phyloP scores from a whole-genome alignment of 2,113 vertebrate genomes.

The Channa argus region DNA sequence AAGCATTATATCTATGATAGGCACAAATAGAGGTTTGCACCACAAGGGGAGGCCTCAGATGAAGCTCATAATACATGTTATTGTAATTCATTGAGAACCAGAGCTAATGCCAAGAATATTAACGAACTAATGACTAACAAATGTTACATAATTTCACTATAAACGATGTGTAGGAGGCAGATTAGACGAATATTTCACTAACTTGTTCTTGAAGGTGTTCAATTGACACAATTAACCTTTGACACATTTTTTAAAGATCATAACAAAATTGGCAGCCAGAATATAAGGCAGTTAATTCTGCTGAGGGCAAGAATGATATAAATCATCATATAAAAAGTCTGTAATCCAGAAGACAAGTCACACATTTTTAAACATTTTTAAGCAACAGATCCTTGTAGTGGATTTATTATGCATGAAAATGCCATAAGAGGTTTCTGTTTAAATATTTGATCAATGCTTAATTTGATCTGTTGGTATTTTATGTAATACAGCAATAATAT shows the following conservation, averaged over 20 bases:
- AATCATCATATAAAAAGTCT: too few relatives aligned
- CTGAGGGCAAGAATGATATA: too few relatives aligned
- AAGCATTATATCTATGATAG: neutral
- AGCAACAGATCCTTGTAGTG: too few relatives aligned
- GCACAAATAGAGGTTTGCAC: neutral
- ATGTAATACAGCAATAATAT: neutral
- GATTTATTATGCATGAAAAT: too few relatives aligned
- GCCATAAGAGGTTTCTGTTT: too few relatives aligned
- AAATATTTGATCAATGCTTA: neutral
- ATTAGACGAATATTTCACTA: neutral
- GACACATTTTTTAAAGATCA: neutral
- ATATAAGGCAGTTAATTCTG: neutral
- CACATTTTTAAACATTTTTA: too few relatives aligned
- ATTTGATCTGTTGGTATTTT: neutral
- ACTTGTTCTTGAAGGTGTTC: neutral
- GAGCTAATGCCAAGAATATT: neutral
- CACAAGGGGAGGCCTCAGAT: neutral
- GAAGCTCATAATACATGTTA: too few relatives aligned
- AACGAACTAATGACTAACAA: neutral
- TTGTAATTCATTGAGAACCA: too few relatives aligned
- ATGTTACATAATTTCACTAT: neutral
- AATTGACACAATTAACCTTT: neutral
- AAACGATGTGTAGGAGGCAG: neutral
- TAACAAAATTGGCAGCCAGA: neutral
- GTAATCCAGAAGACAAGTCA: too few relatives aligned